Percentiles rank a stretch among this genome's conserved stretches.
Evolutionary conservation across 1,140 invertebrate species (phyloP).

Genomic region (Conus ventricosus): DNA sequence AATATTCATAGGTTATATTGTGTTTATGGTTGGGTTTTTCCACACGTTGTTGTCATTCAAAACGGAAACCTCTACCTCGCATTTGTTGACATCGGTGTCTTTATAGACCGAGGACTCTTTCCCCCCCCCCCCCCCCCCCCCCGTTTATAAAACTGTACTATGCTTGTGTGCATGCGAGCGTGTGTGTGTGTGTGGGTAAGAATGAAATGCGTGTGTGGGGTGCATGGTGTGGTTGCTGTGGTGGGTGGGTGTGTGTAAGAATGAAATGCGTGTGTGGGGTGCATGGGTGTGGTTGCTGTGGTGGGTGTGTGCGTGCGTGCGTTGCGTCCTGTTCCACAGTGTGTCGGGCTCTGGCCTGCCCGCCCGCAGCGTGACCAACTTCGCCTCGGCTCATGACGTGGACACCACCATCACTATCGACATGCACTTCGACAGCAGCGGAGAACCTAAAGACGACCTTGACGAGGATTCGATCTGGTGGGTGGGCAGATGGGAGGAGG

Average conservation of each 20-base stretch:
- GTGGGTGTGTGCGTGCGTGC: not conserved
- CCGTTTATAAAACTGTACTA: not conserved
- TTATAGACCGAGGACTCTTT: no score
- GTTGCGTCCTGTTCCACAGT: slow-evolving; percentile 76
- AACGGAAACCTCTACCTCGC: no score
- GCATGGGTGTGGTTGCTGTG: not conserved
- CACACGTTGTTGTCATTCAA: no score
- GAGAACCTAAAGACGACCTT: not conserved
- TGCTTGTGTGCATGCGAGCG: not conserved
- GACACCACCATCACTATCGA: slow-evolving; percentile 92
- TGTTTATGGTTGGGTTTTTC: no score
- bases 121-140: no score
- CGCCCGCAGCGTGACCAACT: slow-evolving; percentile 89
- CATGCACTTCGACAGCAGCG: slow-evolving; percentile 88
- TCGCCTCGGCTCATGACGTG: slow-evolving; percentile 93
- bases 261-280: not conserved
- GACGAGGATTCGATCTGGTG: slow-evolving; percentile 58
- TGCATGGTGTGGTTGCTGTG: no score
- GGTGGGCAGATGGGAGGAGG: no score
- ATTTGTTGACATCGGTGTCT: no score
- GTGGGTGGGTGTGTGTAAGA: not conserved
- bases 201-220: not conserved
- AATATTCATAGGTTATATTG: no score
- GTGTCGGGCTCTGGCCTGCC: slow-evolving; percentile 90
- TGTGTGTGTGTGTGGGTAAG: slow-evolving; percentile 16